Evolutionary conservation across 2,113 vertebrate species (phyloP).

Genomic region (Elanoides forficatus): DNA sequence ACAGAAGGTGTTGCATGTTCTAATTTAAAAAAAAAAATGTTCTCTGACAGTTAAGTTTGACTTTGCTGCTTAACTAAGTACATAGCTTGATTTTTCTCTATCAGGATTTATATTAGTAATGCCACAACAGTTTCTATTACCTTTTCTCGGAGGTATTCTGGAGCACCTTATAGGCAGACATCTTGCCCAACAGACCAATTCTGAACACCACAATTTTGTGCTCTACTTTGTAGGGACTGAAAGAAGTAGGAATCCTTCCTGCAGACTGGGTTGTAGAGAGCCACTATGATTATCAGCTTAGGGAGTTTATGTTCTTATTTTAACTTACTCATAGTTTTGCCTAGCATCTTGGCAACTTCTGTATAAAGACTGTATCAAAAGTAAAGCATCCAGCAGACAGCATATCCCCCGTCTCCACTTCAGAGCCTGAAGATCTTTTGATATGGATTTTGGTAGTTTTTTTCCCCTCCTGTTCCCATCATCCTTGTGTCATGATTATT

Average conservation of each 20-base stretch:
- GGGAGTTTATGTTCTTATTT: neutral
- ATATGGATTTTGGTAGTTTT: neutral
- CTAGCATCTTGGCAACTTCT: neutral
- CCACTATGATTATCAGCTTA: neutral
- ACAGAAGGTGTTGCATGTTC: neutral
- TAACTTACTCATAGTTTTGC: neutral
- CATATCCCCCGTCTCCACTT: neutral
- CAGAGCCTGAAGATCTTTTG: neutral
- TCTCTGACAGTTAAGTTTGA: neutral
- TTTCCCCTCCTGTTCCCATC: neutral
- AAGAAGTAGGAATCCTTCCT: neutral
- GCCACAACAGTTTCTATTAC: neutral
- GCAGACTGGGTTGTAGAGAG: neutral
- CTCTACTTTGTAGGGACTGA: neutral
- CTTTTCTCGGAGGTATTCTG: neutral
- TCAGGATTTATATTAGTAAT: neutral
- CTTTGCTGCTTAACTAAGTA: neutral
- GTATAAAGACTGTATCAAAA: neutral
- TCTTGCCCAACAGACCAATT: neutral
- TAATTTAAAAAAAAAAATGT: neutral
- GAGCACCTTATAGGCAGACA: neutral
- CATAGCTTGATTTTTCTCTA: neutral
- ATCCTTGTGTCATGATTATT: neutral
- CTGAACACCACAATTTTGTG: neutral
- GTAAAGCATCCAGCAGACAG: neutral